A percentile compares a stretch with the other conserved stretches of the same genome.
Evolutionary conservation across 2,797 vertebrate species (phyloP).

Genomic region (Sebastes diaconus): DNA sequence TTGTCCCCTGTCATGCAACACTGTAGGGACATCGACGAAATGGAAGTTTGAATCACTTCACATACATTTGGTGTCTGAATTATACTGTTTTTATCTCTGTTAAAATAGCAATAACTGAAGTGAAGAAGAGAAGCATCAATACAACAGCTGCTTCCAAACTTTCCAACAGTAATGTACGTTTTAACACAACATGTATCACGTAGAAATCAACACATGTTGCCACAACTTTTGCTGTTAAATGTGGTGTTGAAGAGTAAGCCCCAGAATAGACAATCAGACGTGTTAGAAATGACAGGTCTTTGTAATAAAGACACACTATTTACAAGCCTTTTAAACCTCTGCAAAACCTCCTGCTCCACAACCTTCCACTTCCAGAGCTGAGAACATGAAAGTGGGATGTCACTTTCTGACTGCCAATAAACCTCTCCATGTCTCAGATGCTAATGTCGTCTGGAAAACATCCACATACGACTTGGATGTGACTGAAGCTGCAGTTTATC

Average conservation of each 20-base stretch:
- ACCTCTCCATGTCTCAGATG: neutral
- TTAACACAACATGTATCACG: neutral
- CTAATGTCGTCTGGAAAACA: slow-evolving; percentile 1
- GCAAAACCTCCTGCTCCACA: slow-evolving; percentile 18
- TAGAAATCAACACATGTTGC: slow-evolving; percentile 23
- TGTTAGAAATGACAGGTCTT: slow-evolving; percentile 15
- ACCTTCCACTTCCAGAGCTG: slow-evolving; percentile 4
- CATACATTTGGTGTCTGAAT: neutral
- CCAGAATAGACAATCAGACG: slow-evolving; percentile 7
- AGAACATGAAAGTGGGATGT: slow-evolving; percentile 13
- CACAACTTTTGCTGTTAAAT: neutral
- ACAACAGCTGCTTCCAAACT: neutral
- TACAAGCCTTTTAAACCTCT: neutral
- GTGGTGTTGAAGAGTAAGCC: neutral
- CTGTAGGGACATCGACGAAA: neutral
- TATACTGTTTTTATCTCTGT: neutral
- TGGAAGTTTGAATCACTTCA: neutral
- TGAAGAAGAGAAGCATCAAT: neutral
- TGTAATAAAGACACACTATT: neutral
- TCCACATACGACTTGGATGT: neutral
- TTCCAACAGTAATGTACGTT: neutral
- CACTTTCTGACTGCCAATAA: slow-evolving; percentile 45
- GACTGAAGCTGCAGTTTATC: neutral
- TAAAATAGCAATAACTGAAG: neutral
- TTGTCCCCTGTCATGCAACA: neutral